Evolutionary conservation across 2,797 vertebrate species (phyloP).

Genomic region (Gallinago solitaria): DNA sequence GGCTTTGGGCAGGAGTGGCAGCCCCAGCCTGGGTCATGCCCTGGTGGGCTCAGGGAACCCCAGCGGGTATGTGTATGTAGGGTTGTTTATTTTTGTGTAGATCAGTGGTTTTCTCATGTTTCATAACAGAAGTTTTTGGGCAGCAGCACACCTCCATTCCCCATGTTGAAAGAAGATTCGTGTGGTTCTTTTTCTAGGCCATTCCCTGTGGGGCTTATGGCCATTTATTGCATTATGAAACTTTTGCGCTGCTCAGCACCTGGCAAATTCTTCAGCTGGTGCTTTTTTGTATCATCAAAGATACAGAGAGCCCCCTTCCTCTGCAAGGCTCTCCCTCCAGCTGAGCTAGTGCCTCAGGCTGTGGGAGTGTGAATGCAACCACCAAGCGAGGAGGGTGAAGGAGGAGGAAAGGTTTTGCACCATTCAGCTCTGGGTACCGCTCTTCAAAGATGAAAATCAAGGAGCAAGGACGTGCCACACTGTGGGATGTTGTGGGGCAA

Average conservation of each 20-base stretch:
- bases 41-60: neutral
- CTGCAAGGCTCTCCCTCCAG: neutral
- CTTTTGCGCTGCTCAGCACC: neutral
- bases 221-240: neutral
- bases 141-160: neutral
- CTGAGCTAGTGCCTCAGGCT: neutral
- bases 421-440: neutral
- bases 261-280: neutral
- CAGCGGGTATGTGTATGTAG: fast-evolving
- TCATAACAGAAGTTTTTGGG: neutral
- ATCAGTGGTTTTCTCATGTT: neutral
- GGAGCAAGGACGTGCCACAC: neutral
- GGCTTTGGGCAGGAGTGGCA: neutral
- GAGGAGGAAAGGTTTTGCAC: neutral
- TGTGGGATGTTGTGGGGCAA: neutral
- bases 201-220: neutral
- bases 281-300: neutral
- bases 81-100: neutral
- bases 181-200: neutral
- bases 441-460: neutral
- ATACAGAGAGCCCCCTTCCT: neutral
- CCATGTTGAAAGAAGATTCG: neutral
- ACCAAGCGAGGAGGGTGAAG: fast-evolving
- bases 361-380: neutral
- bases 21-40: neutral